Evolutionary conservation across 2,888 invertebrate genomes (phyloP), one percentile per base, ranked within the genome.

Genomic region (Diarsia dahlii): DNA sequence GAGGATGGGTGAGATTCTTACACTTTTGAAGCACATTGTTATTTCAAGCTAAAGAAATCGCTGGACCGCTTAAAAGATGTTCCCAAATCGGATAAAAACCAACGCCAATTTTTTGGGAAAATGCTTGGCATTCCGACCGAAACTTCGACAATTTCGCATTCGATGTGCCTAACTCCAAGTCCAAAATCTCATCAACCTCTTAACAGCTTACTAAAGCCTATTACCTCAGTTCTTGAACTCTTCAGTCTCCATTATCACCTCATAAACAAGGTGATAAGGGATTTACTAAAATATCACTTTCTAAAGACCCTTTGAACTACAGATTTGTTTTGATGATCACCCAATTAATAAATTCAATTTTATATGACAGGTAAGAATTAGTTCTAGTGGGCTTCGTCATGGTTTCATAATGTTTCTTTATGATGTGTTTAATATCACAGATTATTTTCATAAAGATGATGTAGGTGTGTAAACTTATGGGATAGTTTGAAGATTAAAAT

Each of bases 311-410:
- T 76, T 76, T 76, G 81, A 83, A 63, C 46, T 68, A 63, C 28
- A 71, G 45, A 71, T 74, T 71, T 71, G 71, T 76, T 71, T 74
- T 74, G 71, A 68, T 39, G 76, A 85, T 76, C 28, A 69, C 48
- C 81, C 86, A 87, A 87, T 86, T 87, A 78, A 87, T 86, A 85
- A 80, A 80, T 85, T 64, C 68, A 12, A 62, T 77, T 79, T 84
- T 74, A 80, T 87, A 75, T 76, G 86, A 85, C 80, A 76, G 58
- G 50, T 73, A 68, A 66, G 65, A 73, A 80, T 80, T 62, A 72
- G 73, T 77, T 58, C 68, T 20, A 74, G 74, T 76, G 56, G 50
- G 28, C 67, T 77, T 71, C 71, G 69, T 39, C 28, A 20, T 13
- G 23, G 78, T 82, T 74, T 74, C 78, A 69, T 78, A 81, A 70